Base-by-base conservation (phyloP, 2,888 invertebrate genomes). In the Bellardia bayeri region DNA sequence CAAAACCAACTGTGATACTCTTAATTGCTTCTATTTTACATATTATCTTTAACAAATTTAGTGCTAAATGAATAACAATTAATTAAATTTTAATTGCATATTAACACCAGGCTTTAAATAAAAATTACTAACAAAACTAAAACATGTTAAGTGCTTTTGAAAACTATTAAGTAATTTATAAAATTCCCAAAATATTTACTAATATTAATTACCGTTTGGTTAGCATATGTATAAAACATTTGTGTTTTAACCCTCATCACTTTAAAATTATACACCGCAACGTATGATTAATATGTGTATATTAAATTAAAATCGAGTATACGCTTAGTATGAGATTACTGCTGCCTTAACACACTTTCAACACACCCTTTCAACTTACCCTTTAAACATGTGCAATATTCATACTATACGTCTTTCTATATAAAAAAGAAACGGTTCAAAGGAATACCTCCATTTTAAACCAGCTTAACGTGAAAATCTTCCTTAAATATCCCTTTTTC, bases 251-350 rank as follows among this genome's bases (percentile, higher is more conserved):
- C 51, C 51, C 51, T 51, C 5, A 51, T 51, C 54, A 16, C 3
- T 16, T 7, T 11, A 11, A 45, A 45, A 45, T 2, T 2, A 45
- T 3, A 45, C 58, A 72, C 23, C 40, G 2, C 2, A 7, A 54
- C 72, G 40, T 58, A 56, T 72, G 56, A 40, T 72, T 9, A 72
- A 72, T 72, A 40, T 56, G 23, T 23, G 23, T 23, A 13, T 4
- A 1, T 37, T 37, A 40, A 37, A 63, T 63, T n/a, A n/a, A 63
- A 37, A 63, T 63, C 37, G 40, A 14, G 40, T 63, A 63, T 63
- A 40, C 63, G 63, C n/a, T 37, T 14, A 0, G 63, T 63, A 40
- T 3, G 2, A 14, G 37, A 14, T 8, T 37, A 37, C 8, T 63
- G 11, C 0, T n/a, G 9, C 9, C 14, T 63, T 45, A 9, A 7